phyloP scores from a whole-genome alignment of 2,113 vertebrate genomes.

The Asarcornis scutulata region DNA sequence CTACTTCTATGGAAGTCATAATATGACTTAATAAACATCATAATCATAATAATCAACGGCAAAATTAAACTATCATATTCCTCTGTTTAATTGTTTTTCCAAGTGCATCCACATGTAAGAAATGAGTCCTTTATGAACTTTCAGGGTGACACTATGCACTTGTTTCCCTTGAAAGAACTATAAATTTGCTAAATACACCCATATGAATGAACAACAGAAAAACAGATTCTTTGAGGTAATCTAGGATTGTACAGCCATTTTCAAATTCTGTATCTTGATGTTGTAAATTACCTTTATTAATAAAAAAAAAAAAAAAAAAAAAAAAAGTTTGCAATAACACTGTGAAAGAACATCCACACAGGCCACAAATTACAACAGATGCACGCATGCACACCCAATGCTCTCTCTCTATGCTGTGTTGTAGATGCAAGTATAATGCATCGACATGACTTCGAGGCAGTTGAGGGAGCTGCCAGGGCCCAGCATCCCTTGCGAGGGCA shows the following conservation, averaged over 20 bases:
- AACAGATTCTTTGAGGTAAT: constrained; percentile 47
- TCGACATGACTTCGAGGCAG: not conserved
- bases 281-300: constrained; percentile 51
- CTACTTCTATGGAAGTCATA: not conserved
- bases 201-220: constrained; percentile 34
- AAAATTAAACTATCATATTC: not conserved
- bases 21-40: too few relatives aligned
- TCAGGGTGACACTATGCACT: not conserved
- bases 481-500: too few relatives aligned
- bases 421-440: not conserved
- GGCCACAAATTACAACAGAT: not conserved
- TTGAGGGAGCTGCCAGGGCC: too few relatives aligned
- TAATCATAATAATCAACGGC: not conserved
- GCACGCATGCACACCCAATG: not conserved
- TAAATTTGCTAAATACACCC: constrained; percentile 41
- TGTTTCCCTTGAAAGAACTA: constrained; percentile 3
- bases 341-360: constrained; percentile 42
- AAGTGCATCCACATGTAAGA: not conserved
- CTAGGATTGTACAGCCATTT: constrained; percentile 52
- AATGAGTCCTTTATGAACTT: not conserved
- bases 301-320: too few relatives aligned
- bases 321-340: not conserved
- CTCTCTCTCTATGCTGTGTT: not conserved
- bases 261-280: constrained; percentile 74
- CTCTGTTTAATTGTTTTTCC: not conserved